Percentiles rank a stretch among this genome's conserved stretches.
phyloP scores from a whole-genome alignment of 2,888 invertebrate genomes.

The Epinotia demarniana region DNA sequence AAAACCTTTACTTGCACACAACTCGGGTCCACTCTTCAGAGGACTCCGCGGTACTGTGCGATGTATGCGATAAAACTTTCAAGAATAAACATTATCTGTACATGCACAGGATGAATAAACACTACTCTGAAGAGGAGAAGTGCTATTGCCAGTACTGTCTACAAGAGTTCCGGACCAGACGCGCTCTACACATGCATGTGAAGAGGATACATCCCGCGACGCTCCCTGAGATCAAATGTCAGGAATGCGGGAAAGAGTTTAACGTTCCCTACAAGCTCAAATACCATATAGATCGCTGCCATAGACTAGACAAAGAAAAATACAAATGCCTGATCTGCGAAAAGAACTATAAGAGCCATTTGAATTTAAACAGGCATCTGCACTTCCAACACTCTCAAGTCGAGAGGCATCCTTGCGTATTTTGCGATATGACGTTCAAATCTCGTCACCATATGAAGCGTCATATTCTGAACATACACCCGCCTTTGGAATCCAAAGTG shows the following conservation, averaged over 20 bases:
- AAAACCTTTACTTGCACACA: conserved; percentile 75
- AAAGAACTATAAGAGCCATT: conserved; percentile 71
- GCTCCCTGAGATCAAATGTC: conserved; percentile 74
- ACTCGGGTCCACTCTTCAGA: conserved; percentile 77
- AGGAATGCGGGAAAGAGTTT: conserved; percentile 73
- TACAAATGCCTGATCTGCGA: conserved; percentile 72
- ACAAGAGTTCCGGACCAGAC: conserved; percentile 73
- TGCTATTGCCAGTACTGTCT: conserved; percentile 77
- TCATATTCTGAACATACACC: conserved; percentile 77
- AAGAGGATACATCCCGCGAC: conserved; percentile 74
- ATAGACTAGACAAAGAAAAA: conserved; percentile 68
- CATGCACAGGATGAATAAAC: conserved; percentile 81
- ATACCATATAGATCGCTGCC: conserved; percentile 72
- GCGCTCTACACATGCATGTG: conserved; percentile 76
- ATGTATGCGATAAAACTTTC: conserved; percentile 76
- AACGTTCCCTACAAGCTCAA: conserved; percentile 74
- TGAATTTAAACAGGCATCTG: conserved; percentile 73
- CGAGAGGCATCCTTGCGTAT: conserved; percentile 73
- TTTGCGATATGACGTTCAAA: conserved; percentile 78
- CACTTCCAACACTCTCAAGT: conserved; percentile 75
- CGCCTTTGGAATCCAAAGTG: conserved; percentile 77
- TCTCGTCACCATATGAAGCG: conserved; percentile 79
- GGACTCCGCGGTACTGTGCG: conserved; percentile 74
- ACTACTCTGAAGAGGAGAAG: conserved; percentile 76
- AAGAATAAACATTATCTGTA: conserved; percentile 80